Conservation (phyloP, 1,140 invertebrate species). For the Neodiprion fabricii region DNA sequence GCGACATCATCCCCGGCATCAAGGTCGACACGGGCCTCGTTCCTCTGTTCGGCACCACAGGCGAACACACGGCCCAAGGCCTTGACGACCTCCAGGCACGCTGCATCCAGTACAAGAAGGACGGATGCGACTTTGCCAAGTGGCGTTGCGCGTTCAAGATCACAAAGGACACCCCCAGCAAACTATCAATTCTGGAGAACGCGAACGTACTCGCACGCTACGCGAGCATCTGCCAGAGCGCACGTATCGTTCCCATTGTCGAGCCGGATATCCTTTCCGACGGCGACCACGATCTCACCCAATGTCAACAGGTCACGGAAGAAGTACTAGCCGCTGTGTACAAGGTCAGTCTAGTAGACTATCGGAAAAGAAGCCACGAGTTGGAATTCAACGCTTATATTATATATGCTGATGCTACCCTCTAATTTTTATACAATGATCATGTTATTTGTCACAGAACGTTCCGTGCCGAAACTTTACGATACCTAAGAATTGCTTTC, state of each 20-base stretch:
- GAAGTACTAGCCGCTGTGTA: constrained; percentile 95
- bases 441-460: no score
- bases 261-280: constrained; percentile 90
- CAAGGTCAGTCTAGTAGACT: constrained; percentile 66
- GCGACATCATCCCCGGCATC: constrained; percentile 90
- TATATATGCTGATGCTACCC: background rate
- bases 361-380: background rate
- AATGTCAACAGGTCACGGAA: constrained; percentile 95
- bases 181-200: constrained; percentile 89
- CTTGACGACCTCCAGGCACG: constrained; percentile 93
- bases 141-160: constrained; percentile 99
- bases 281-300: constrained; percentile 91
- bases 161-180: constrained; percentile 87
- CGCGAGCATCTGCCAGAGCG: constrained; percentile 94
- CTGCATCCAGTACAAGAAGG: constrained; percentile 98
- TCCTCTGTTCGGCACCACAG: constrained; percentile 86
- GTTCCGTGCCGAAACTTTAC: no score
- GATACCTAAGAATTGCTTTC: no score
- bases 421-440: background rate
- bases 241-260: constrained; percentile 96
- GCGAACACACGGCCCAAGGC: constrained; percentile 96
- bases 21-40: constrained; percentile 93
- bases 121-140: constrained; percentile 98
- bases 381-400: background rate
- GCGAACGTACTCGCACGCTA: constrained; percentile 96